Base-by-base conservation (phyloP, 2,113 vertebrate species). In the Megatriorchis doriae region DNA sequence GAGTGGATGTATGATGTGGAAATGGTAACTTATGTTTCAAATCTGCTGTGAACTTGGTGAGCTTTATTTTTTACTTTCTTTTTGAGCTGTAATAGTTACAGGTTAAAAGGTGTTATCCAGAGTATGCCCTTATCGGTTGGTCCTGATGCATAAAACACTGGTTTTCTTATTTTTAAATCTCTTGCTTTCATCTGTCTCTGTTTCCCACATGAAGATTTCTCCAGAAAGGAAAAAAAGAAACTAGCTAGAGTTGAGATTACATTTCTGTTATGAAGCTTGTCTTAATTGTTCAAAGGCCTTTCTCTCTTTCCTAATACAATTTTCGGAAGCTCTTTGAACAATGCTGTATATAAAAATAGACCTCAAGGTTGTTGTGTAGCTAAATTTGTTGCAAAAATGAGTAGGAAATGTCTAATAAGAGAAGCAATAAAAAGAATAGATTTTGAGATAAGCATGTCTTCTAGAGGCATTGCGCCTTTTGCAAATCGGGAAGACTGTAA, bases 371-470 rank as follows among this genome's bases (percentile, higher is more conserved):
- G 94, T 61, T 63, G 40, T 74, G 79, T 94, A 63, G 80, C 92
- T 95, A 94, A 93, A 95, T 90, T 92, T 92, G 81, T 72, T 83
- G 31, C 63, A 81, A 80, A 97, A 94, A 85, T 2, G 47, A 95
- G 74, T 94, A 97, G 97, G 96, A 97, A 97, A 94, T 93, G 45
- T 87, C 96, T 97, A 97, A 97, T 97, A 93, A 96, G 94, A 97
- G 86, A 88, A 97, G 94, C 71, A 97, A 95, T 95, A 95, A 96
- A 96, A 97, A 88, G 40, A 94, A 74, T 80, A 96, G 94, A 92
- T 87, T 81, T 74, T 9, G 83, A 95, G 93, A 94, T 97, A 97
- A 97, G 88, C 47, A 3, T 85, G 80, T 58, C 82, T 97, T 71
- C 88, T 83, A 95, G 92, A 75, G 83, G 93, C 48, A 80, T 29